A percentile compares a stretch with the other conserved stretches of the same genome.
These are phyloP conservation scores for Meghimatium bilineatum DNA, from an alignment of 2,888 invertebrate species.

Conservation along the genomic window DNA sequence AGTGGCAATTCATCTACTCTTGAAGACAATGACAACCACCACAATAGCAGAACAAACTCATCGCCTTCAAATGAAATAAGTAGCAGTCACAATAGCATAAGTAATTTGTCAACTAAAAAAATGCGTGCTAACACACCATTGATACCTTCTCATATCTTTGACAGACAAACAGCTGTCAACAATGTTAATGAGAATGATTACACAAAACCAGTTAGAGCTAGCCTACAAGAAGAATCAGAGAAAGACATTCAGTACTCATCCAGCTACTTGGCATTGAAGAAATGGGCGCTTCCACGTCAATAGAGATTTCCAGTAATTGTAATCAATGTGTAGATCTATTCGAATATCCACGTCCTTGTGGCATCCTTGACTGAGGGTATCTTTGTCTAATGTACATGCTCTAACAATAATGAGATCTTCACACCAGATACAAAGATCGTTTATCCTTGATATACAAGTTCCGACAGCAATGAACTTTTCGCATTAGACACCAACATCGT, in stretches of 20 bases:
- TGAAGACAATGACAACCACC: background rate
- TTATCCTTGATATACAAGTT: too few species aligned
- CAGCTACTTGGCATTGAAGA: background rate
- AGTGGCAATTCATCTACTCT: background rate
- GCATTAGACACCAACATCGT: background rate
- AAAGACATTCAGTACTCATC: background rate
- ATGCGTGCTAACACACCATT: background rate
- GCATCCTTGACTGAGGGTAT: background rate
- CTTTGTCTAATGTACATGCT: too few species aligned
- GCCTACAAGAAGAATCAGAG: background rate
- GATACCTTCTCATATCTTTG: background rate
- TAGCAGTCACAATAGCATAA: too few species aligned
- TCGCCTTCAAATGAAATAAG: too few species aligned
- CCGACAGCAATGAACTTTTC: background rate
- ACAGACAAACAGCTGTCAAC: background rate
- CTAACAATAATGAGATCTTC: too few species aligned
- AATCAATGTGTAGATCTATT: background rate
- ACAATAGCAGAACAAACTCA: background rate
- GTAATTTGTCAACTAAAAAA: too few species aligned
- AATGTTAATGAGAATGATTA: background rate
- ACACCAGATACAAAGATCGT: too few species aligned
- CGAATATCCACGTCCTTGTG: background rate
- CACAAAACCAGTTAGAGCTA: background rate
- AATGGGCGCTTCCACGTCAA: slow-evolving; percentile 21
- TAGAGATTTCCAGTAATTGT: background rate